Percentiles rank a stretch among this genome's conserved stretches.
These are phyloP conservation scores for Mimas tiliae DNA, from an alignment of 2,888 invertebrate species.

Conservation along the genomic window DNA sequence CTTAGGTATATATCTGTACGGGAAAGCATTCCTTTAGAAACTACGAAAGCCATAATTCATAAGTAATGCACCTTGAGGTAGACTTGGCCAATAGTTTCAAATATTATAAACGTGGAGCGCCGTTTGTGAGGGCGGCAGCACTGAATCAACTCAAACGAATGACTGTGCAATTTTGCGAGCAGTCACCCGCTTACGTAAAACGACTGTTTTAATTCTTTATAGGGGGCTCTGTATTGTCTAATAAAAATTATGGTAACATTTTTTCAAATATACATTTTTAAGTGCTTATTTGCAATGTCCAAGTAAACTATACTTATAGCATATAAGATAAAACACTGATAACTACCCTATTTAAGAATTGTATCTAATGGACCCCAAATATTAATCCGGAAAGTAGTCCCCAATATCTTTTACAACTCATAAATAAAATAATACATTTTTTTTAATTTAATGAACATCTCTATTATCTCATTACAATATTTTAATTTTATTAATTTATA, in stretches of 20 bases:
- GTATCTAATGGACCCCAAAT: no score
- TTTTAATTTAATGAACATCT: no score
- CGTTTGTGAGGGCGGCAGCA: conserved; percentile 31
- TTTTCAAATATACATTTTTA: background rate
- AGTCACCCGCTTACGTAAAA: background rate
- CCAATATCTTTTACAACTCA: no score
- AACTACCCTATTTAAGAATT: no score
- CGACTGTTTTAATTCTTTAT: background rate
- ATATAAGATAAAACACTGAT: no score
- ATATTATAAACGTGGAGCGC: conserved; percentile 35
- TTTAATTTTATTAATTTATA: no score
- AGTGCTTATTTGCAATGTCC: no score
- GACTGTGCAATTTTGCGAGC: conserved; percentile 14
- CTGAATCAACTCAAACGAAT: conserved; percentile 22
- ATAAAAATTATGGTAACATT: background rate
- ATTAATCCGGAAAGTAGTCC: no score
- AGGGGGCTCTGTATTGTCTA: background rate
- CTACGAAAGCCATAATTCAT: conserved; percentile 53
- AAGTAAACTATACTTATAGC: no score
- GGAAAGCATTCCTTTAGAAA: conserved; percentile 48
- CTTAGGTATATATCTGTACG: background rate
- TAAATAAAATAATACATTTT: no score
- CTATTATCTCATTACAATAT: no score
- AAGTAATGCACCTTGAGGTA: conserved; percentile 46
- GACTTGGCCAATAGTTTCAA: conserved; percentile 30